Evolutionary conservation across 2,797 vertebrate species (phyloP).

Genomic region (Crypturellus tataupa): DNA sequence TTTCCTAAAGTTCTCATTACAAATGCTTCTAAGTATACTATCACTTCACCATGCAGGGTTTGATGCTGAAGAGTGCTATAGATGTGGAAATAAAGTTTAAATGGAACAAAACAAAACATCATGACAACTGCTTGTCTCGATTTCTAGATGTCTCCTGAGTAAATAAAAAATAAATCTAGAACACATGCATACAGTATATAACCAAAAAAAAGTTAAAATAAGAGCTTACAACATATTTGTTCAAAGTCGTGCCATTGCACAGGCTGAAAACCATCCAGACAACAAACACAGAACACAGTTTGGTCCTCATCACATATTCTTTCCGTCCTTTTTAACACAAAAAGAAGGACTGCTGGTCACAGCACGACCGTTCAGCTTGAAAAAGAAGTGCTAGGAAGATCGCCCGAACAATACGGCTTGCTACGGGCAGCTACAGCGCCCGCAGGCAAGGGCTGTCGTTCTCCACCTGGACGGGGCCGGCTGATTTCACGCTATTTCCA

Average conservation of each 20-base stretch:
- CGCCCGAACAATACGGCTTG: not conserved
- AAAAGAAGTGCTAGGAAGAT: not conserved
- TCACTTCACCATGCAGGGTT: not conserved
- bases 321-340: not conserved
- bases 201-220: not conserved
- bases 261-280: accelerated
- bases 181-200: not conserved
- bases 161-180: not conserved
- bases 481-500: not conserved
- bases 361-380: accelerated
- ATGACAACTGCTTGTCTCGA: not conserved
- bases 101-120: not conserved
- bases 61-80: not conserved
- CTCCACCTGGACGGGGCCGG: not conserved
- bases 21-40: not conserved
- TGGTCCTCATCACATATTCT: not conserved
- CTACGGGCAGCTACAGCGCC: not conserved
- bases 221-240: not conserved
- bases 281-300: not conserved
- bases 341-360: not conserved
- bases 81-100: not conserved
- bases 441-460: not conserved
- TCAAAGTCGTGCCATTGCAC: not conserved
- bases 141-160: not conserved
- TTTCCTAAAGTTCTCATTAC: not conserved